A percentile compares a stretch with the other conserved stretches of the same genome.
Evolutionary conservation across 2,888 invertebrate genomes (phyloP).

Genomic region (Metallyticus violacea): DNA sequence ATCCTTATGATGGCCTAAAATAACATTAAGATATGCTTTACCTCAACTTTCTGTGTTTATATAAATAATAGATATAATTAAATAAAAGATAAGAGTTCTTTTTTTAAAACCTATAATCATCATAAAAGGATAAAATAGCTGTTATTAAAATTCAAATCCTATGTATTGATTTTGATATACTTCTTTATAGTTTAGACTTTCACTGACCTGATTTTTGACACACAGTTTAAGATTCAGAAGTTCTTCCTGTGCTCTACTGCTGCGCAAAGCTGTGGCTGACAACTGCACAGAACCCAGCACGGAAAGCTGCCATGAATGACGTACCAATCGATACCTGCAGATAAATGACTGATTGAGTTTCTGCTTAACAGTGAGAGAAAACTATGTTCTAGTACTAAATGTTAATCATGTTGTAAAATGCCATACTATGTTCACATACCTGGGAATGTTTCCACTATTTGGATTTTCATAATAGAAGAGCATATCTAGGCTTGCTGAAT

Average conservation of each 20-base stretch:
- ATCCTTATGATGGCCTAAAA: too few relatives aligned
- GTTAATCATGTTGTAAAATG: too few relatives aligned
- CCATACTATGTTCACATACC: constrained; percentile 42
- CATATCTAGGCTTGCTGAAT: constrained; percentile 61
- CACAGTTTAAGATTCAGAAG: constrained; percentile 64
- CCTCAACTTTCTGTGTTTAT: too few relatives aligned
- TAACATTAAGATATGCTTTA: too few relatives aligned
- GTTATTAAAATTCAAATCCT: too few relatives aligned
- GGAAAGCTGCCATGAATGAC: constrained; percentile 62
- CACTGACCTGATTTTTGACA: constrained; percentile 55
- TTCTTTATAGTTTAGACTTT: not conserved
- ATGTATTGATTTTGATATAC: not conserved
- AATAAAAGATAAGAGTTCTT: too few relatives aligned
- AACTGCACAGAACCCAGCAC: constrained; percentile 60
- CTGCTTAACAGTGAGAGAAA: too few relatives aligned
- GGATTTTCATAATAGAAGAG: constrained; percentile 70
- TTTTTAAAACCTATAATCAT: too few relatives aligned
- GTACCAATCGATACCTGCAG: constrained; percentile 42
- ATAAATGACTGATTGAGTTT: too few relatives aligned
- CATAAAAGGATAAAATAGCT: too few relatives aligned
- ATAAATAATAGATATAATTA: too few relatives aligned
- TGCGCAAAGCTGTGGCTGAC: constrained; percentile 54
- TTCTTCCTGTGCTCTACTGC: constrained; percentile 45
- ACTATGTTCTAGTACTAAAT: too few relatives aligned
- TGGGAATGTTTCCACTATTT: constrained; percentile 40